These are phyloP conservation scores for Patella ulyssiponensis DNA, from an alignment of 2,888 invertebrate species.

Conservation along the genomic window DNA sequence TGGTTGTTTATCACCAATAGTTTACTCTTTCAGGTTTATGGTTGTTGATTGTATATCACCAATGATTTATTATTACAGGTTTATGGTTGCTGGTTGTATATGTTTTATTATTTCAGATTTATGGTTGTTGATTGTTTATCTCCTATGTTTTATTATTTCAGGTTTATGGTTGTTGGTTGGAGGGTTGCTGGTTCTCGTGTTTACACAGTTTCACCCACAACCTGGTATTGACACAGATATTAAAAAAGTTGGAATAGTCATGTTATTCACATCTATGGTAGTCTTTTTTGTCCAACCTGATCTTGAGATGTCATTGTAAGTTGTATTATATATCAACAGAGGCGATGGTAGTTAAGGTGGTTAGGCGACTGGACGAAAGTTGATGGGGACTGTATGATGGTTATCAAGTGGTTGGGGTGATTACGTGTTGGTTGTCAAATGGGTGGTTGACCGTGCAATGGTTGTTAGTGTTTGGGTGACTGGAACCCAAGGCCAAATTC, in stretches of 20 bases:
- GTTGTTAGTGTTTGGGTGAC: no score
- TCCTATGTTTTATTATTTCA: conserved; percentile 26
- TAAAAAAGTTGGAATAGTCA: conserved; percentile 35
- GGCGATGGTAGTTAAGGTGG: no score
- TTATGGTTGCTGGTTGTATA: no score
- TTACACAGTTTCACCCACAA: conserved; percentile 34
- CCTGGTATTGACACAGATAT: background rate
- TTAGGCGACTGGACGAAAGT: no score
- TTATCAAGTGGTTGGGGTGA: no score
- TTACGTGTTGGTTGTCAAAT: no score
- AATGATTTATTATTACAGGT: no score
- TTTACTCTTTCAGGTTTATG: conserved; percentile 12
- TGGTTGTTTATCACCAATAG: background rate
- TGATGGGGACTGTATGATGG: no score
- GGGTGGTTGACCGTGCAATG: no score
- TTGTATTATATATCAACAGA: conserved; percentile 3
- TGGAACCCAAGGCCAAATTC: no score
- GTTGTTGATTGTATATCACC: no score
- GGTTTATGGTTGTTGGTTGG: conserved; percentile 58
- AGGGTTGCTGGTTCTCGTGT: conserved; percentile 48
- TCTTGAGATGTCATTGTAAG: conserved; percentile 49
- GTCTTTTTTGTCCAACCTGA: conserved; percentile 54
- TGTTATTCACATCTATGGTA: conserved; percentile 47
- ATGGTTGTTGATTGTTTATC: conserved; percentile 2
- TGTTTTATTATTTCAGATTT: background rate